Percentiles rank a stretch among this genome's conserved stretches.
These are phyloP conservation scores for Pristionchus entomophagus DNA, from an alignment of 2,888 invertebrate species.

Conservation along the genomic window DNA sequence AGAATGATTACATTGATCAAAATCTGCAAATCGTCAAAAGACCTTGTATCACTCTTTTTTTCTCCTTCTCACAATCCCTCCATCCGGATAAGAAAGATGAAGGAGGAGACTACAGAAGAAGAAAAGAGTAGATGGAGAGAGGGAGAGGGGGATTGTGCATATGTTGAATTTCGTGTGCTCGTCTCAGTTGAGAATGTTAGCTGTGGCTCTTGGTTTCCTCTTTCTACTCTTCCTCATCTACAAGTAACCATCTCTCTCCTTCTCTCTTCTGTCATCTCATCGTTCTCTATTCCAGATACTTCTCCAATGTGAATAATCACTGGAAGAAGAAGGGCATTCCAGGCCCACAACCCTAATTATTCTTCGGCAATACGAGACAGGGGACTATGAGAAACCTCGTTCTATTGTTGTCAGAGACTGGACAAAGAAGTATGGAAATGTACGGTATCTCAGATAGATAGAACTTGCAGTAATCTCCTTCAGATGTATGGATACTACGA, in stretches of 20 bases:
- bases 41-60: no score
- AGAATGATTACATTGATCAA: no score
- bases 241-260: neutral
- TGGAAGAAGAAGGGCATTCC: slow-evolving; percentile 66
- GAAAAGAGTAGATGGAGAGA: neutral
- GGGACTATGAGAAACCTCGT: slow-evolving; percentile 54
- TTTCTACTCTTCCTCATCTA: neutral
- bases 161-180: slow-evolving; percentile 2
- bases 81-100: neutral
- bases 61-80: no score
- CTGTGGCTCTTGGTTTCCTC: neutral
- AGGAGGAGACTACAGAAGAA: neutral
- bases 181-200: neutral
- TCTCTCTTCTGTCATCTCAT: neutral
- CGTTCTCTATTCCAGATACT: slow-evolving; percentile 46
- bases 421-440: slow-evolving; percentile 61
- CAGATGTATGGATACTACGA: slow-evolving; percentile 57
- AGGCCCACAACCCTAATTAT: slow-evolving; percentile 60
- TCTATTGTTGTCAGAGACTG: slow-evolving; percentile 59
- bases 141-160: neutral
- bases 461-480: neutral
- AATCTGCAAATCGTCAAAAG: no score
- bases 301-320: slow-evolving; percentile 53
- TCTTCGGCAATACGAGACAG: slow-evolving; percentile 60
- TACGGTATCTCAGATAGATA: neutral